Base-by-base conservation (phyloP, 2,888 invertebrate genomes). In the Invenusta paracnida region DNA sequence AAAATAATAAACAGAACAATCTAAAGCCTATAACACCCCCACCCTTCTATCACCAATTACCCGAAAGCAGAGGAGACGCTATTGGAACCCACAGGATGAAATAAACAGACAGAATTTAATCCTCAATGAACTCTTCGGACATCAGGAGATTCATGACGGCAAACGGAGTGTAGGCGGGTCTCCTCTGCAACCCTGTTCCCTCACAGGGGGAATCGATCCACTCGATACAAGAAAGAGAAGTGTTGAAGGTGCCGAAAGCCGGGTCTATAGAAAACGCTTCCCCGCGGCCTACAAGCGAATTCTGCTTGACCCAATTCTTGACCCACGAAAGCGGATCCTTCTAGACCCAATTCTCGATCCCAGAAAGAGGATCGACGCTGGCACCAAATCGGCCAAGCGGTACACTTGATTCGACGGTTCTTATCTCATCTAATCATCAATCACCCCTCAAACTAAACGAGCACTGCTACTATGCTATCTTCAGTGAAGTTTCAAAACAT, bases 11-110 rank as follows among this genome's bases (percentile, higher is more conserved):
- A n/a, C n/a, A n/a, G n/a, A n/a, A n/a, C n/a, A n/a, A n/a, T n/a
- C n/a, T n/a, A n/a, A n/a, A n/a, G n/a, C n/a, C n/a, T n/a, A n/a
- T n/a, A n/a, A n/a, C n/a, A n/a, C n/a, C n/a, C n/a, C n/a, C n/a
- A n/a, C n/a, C n/a, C n/a, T n/a, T n/a, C n/a, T n/a, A n/a, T n/a
- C n/a, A n/a, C n/a, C n/a, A n/a, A n/a, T n/a, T n/a, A n/a, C n/a
- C n/a, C n/a, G n/a, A n/a, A 48, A 48, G 5, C 73, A 73, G 73
- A 13, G 73, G 25, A 13, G 73, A 73, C 73, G 73, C 5, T 73
- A 73, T 23, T 73, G 73, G 73, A 73, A 73, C 23, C 73, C 73
- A 73, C 73, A 73, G 73, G 73, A 73, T 23, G 73, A 73, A 73
- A 73, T 73, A n/a, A 73, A 73, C 23, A 5, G 73, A 5, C 73